Percentiles rank a stretch among this genome's conserved stretches.
Conservation (phyloP, 1,140 invertebrate genomes). For the Telenomus remus region DNA sequence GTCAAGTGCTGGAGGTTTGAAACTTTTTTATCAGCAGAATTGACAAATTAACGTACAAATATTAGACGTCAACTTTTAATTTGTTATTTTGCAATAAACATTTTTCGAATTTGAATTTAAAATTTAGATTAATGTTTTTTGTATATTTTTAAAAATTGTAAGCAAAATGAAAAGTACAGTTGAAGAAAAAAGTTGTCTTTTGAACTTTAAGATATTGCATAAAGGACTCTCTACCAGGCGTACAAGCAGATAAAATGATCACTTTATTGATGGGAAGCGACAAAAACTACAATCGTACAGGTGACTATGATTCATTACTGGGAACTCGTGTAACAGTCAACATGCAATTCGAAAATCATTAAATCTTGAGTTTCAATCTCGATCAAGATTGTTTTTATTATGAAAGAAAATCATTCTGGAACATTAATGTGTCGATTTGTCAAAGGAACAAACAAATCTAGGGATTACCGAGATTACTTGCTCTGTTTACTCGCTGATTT, state of each 20-base stretch:
- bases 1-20: constrained; percentile 51
- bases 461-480: constrained; percentile 20
- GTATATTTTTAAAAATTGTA: too few relatives aligned
- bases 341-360: neutral
- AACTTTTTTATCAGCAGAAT: too few relatives aligned
- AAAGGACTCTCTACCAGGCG: constrained; percentile 4
- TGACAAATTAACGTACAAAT: too few relatives aligned
- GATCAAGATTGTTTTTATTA: too few relatives aligned
- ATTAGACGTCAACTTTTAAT: too few relatives aligned
- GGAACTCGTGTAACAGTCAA: neutral
- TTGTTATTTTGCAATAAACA: neutral
- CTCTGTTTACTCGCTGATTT: constrained; percentile 38
- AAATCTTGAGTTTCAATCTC: neutral
- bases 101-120: neutral
- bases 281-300: constrained; percentile 25
- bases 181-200: constrained; percentile 5
- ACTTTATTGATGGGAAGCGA: constrained; percentile 51
- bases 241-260: constrained; percentile 18
- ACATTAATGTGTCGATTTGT: constrained; percentile 18
- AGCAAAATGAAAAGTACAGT: too few relatives aligned
- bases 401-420: too few relatives aligned
- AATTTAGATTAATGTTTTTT: neutral
- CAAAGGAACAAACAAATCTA: constrained; percentile 47
- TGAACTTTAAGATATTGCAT: constrained; percentile 37
- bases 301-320: constrained; percentile 14